phyloP scores from a whole-genome alignment of 2,113 vertebrate species.

The Mixornis gularis region DNA sequence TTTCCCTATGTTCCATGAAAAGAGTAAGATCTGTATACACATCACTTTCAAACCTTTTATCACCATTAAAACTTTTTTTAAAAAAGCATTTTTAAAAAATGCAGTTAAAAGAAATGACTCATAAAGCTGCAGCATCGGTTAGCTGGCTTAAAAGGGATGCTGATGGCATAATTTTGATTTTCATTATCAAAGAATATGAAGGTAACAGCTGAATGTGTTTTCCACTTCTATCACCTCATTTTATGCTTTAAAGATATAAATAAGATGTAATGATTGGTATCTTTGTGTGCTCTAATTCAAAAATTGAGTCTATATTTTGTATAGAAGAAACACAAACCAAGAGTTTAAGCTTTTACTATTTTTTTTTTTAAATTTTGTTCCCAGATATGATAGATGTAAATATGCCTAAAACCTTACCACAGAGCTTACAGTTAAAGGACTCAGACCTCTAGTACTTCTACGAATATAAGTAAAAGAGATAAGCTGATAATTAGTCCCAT shows the following conservation, averaged over 20 bases:
- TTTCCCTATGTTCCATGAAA: neutral
- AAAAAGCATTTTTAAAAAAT: neutral
- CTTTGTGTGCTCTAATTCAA: neutral
- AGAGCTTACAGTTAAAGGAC: neutral
- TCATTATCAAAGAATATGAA: conserved; percentile 8
- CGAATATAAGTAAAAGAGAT: neutral
- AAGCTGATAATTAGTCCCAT: neutral
- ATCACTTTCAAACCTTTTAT: neutral
- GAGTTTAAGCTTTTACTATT: neutral
- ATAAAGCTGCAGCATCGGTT: conserved; percentile 14
- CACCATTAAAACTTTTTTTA: neutral
- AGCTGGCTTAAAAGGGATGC: neutral
- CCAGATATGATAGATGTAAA: neutral
- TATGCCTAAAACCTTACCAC: neutral
- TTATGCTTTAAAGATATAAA: neutral
- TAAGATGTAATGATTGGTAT: neutral
- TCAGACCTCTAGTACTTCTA: neutral
- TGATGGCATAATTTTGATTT: conserved; percentile 11
- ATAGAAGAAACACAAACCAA: neutral
- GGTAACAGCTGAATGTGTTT: neutral
- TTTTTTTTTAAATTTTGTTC: neutral
- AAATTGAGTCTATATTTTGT: neutral
- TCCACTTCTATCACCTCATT: neutral
- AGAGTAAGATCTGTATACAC: neutral
- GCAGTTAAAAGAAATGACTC: conserved; percentile 16